Evolutionary conservation across 2,113 vertebrate species (phyloP), one percentile per base, ranked within the genome.

Genomic region (Catagonus wagneri): DNA sequence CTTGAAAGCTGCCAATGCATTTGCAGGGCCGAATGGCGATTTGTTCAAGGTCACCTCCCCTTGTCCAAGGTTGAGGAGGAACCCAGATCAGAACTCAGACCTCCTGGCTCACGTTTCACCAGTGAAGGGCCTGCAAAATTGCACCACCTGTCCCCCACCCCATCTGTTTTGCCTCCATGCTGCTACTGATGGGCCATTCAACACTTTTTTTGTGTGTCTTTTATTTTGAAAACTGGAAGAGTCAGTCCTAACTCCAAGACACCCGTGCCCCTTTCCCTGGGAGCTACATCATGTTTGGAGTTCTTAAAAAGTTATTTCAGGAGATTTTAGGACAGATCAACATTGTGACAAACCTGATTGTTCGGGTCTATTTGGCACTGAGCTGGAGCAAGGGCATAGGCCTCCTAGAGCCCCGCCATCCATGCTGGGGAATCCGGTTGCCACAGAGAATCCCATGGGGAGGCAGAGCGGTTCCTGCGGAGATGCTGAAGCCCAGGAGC

Each of bases 351-450:
- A 58, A 23, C 25, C 54, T 58, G 66, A 39, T 32, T 79, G 23
- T 12, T 6, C 0, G 0, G 19, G 23, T 32, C 32, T 65, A 0
- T 80, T 65, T 52, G 84, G 32, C 74, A 7, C 34, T 13, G 60
- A 92, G n/a, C 54, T 63, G 3, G 2, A 4, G n/a, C 0, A 0
- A 17, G 12, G 74, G n/a, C 29, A n/a, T 19, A 15, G 54, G 25
- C 23, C 39, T 66, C 27, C 72, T 20, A 56, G 10, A 39, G 83
- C 9, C 44, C 7, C 11, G 32, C 9, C 56, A 27, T 29, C 39
- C 23, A 0, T 19, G 10, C 2, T 1, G 4, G 3, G 69, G 15
- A 54, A 10, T 44, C 17, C 1, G 3, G 17, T 44, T 89, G 14
- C 60, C 44, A 0, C 16, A 13, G 2, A 27, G 17, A 72, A 25